phyloP scores from a whole-genome alignment of 2,113 vertebrate genomes.

The Clinocottus analis region DNA sequence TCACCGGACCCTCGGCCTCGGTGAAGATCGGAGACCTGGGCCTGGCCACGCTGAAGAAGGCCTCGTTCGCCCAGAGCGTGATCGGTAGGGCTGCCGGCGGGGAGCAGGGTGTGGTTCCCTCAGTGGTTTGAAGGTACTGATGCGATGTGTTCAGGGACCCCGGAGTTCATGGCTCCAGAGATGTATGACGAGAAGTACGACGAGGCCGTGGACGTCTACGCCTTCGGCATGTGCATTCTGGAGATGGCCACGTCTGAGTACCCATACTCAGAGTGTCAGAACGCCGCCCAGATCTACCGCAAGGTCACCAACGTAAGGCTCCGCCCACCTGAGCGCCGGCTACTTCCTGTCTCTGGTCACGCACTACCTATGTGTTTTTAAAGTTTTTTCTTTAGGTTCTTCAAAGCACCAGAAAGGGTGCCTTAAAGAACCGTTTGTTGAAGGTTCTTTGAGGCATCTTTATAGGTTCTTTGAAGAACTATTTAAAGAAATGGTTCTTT shows the following conservation, averaged over 20 bases:
- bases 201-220: constrained; percentile 92
- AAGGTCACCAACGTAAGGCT: constrained; percentile 91
- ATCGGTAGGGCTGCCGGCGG: constrained; percentile 81
- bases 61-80: constrained; percentile 94
- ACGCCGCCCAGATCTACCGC: constrained; percentile 93
- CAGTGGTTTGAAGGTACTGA: background rate
- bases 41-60: constrained; percentile 91
- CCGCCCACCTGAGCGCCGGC: background rate
- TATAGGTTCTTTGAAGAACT: too few species aligned
- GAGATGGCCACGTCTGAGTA: constrained; percentile 96
- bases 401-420: too few species aligned
- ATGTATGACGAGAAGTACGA: constrained; percentile 97
- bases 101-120: background rate
- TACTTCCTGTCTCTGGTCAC: background rate
- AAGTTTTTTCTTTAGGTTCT: too few species aligned
- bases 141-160: constrained; percentile 72
- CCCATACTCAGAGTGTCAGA: constrained; percentile 92
- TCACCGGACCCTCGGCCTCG: constrained; percentile 90
- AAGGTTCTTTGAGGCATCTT: too few species aligned
- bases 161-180: constrained; percentile 95
- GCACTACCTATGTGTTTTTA: background rate
- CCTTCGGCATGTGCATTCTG: constrained; percentile 95
- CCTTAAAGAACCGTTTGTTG: too few species aligned
- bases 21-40: constrained; percentile 95
- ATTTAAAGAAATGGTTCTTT: too few species aligned